phyloP scores from a whole-genome alignment of 2,888 invertebrate genomes.

The Nipponacmea schrenckii region DNA sequence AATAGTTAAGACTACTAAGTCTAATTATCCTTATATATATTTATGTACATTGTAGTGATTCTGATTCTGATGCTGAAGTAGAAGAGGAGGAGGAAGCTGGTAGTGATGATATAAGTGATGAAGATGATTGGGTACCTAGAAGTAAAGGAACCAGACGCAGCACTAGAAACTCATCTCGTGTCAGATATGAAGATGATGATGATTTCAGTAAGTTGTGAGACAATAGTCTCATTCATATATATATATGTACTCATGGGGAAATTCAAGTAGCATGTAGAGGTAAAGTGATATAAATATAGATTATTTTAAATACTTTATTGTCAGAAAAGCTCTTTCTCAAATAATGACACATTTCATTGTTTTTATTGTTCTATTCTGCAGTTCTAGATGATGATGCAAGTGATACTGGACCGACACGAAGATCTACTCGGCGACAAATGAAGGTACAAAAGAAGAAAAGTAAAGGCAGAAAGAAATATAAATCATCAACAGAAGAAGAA shows the following conservation, averaged over 20 bases:
- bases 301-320: no score
- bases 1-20: no score
- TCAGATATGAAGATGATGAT: constrained; percentile 37
- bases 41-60: constrained; percentile 25
- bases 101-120: constrained; percentile 31
- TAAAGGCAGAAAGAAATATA: not conserved
- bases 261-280: no score
- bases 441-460: constrained; percentile 48
- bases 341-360: no score
- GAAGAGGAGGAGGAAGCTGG: constrained; percentile 35
- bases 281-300: no score
- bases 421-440: constrained; percentile 37
- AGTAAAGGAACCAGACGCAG: not conserved
- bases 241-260: no score
- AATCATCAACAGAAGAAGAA: constrained; percentile 23
- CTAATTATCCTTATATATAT: no score
- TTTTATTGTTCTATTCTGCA: not conserved
- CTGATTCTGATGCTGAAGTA: constrained; percentile 30
- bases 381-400: constrained; percentile 37
- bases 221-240: no score
- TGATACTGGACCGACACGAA: constrained; percentile 38
- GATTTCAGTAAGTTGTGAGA: constrained; percentile 26
- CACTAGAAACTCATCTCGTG: not conserved
- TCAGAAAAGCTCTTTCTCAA: no score
- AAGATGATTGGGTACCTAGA: constrained; percentile 26